Evolutionary conservation across 2,888 invertebrate species (phyloP), one percentile per base, ranked within the genome.

Genomic region (Campoplex capitator): DNA sequence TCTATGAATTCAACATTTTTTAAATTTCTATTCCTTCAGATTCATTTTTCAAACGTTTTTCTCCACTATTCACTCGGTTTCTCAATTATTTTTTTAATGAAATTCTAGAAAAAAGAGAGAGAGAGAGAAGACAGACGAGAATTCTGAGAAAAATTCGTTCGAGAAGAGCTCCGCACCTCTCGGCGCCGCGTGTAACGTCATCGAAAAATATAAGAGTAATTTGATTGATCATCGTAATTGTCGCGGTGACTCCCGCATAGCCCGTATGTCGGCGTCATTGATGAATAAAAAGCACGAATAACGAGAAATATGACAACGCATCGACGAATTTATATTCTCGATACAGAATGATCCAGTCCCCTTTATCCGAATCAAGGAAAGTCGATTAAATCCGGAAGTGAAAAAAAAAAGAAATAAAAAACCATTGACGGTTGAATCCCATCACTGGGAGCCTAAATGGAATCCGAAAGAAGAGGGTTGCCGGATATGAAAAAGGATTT

Each of bases 401-500:
- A 62, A 62, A 32, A 23, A 23, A 23, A 23, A 23, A 23, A 23
- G 23, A 23, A 23, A 23, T 23, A 56, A 56, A 58, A 62, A 62
- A 16, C 32, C 32, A 62, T 16, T 16, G 13, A 16, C 32, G 32
- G 32, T 32, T 16, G 13, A 13, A 58, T 58, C 28, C 58, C 56
- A 9, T 8, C 1, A 8, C 23, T 7, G 18, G 1, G 8, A 56
- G 58, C 11, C 13, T 28, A 9, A 58, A 58, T 58, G 9, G 58
- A 6, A 13, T 62, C 13, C 13, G 62, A 62, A 32, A 32, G 38
- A 51, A 18, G 38, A 67, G 58, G 18, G 18, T 48, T n/a, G 32
- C 32, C 48, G 65, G 23, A 23, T 16, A 23, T n/a, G 45, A 70
- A 58, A 62, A 81, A 81, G 71, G 56, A 67, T 82, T 77, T 62